Base-by-base conservation (phyloP, 2,797 vertebrate genomes). In the Tympanoctomys barrerae region DNA sequence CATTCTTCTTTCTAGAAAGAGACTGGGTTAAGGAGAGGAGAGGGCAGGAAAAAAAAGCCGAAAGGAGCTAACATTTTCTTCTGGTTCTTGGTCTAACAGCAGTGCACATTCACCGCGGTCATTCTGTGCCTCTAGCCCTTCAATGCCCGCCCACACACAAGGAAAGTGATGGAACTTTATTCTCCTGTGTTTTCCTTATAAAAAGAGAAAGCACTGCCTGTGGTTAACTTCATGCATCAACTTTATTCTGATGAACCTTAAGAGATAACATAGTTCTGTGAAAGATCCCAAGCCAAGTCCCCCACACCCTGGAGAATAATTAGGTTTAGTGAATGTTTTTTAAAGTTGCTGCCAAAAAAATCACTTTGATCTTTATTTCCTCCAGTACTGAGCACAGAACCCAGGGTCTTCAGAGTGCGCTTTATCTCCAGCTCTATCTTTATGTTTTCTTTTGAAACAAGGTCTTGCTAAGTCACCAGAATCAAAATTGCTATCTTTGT, bases 321-420 rank as follows among this genome's bases (percentile, higher is more conserved):
- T 86, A 12, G 7, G 61, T 89, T 82, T 91, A 83, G 31, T 89
- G 31, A 89, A 73, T 89, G 36, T 42, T 61, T 46, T 91, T 94
- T 77, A 26, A 36, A 71, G 66, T 59, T 81, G 3, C 57, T 78
- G 49, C 49, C 33, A 7, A 83, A 89, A 80, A 71, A 62, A 80
- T 73, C 39, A 57, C 33, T 62, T 91, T 77, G 39, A 85, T 36
- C 19, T 36, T 70, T 70, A 21, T 36, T 33, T 36, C n/a, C 68
- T 22, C 68, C 68, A 10, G 19, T 36, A 70, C n/a, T 70, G 6
- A 70, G 68, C n/a, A 21, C 33, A 33, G 68, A 70, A 70, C 18
- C n/a, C 16, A 68, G 33, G 18, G 31, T n/a, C 68, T 70, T 70
- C 68, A 70, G 8, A 36, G 33, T 70, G 68, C 36, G 68, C n/a